These are phyloP conservation scores for Psylliodes chrysocephalus DNA, from an alignment of 2,888 invertebrate genomes.

Conservation along the genomic window DNA sequence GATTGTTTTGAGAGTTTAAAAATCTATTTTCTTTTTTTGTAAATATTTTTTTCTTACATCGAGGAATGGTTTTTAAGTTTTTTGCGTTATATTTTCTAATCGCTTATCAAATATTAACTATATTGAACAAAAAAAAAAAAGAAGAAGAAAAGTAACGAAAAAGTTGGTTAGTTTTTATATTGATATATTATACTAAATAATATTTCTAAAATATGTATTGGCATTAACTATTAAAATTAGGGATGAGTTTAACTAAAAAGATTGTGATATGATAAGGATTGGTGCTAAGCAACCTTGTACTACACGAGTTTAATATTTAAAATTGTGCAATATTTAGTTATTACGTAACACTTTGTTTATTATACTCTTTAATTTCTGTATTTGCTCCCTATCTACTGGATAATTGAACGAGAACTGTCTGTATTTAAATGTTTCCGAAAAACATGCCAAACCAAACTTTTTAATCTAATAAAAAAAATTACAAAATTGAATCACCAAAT, in stretches of 20 bases:
- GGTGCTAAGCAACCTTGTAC: constrained; percentile 63
- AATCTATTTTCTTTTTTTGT: too few relatives aligned
- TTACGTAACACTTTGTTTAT: constrained; percentile 47
- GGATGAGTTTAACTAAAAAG: constrained; percentile 51
- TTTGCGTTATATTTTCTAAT: neutral
- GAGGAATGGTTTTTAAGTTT: neutral
- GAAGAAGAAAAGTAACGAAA: constrained; percentile 3
- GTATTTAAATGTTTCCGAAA: too few relatives aligned
- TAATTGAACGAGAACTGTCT: too few relatives aligned
- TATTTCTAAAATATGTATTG: constrained; percentile 56
- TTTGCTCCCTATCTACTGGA: neutral
- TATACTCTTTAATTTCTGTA: constrained; percentile 16
- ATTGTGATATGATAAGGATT: constrained; percentile 65
- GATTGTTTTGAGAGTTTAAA: too few relatives aligned
- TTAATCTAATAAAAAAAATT: too few relatives aligned
- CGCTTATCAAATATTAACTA: neutral
- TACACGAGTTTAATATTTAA: constrained; percentile 48
- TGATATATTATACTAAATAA: constrained; percentile 58
- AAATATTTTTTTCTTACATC: neutral
- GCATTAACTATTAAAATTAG: constrained; percentile 48
- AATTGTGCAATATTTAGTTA: constrained; percentile 64
- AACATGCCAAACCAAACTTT: too few relatives aligned
- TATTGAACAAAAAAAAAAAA: too few relatives aligned
- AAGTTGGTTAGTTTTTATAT: constrained; percentile 60
- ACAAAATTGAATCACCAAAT: too few relatives aligned